These are phyloP conservation scores for Eristalinus sepulchralis DNA, from an alignment of 2,888 invertebrate genomes.

Conservation along the genomic window DNA sequence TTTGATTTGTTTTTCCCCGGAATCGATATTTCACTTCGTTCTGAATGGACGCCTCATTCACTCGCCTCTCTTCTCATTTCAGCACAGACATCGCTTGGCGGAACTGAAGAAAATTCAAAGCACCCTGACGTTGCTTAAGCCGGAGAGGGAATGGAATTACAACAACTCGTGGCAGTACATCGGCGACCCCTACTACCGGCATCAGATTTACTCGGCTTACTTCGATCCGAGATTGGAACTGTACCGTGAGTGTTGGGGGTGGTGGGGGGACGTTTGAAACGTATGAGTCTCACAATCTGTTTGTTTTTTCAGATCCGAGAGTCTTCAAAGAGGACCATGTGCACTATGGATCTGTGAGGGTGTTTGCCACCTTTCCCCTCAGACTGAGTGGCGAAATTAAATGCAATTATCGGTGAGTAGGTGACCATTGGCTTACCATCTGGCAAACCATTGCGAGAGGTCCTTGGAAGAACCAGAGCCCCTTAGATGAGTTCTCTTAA, in stretches of 20 bases:
- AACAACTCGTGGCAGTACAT: conserved; percentile 78
- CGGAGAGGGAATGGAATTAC: conserved; percentile 76
- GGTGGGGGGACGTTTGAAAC: no score
- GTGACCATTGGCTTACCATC: no score
- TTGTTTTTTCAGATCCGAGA: conserved; percentile 62
- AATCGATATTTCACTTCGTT: conserved; percentile 38
- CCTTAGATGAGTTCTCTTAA: no score
- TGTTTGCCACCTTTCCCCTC: conserved; percentile 77
- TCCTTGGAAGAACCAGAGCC: no score
- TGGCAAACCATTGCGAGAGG: no score
- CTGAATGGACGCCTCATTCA: background rate
- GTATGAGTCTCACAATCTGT: no score
- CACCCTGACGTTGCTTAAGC: conserved; percentile 75
- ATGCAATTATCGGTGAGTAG: conserved; percentile 76
- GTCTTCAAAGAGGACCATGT: conserved; percentile 35
- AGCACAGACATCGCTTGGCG: conserved; percentile 76
- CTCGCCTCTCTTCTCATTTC: conserved; percentile 27
- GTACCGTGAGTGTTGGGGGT: conserved; percentile 73
- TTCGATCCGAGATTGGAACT: conserved; percentile 79
- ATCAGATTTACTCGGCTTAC: conserved; percentile 80
- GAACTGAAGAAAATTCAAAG: conserved; percentile 76
- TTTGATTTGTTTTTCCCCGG: background rate
- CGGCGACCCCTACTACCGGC: conserved; percentile 75
- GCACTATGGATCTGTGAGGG: conserved; percentile 75
- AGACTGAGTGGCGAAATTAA: conserved; percentile 73